Evolutionary conservation across 2,888 invertebrate genomes (phyloP), one percentile per base, ranked within the genome.

Genomic region (Nomada lathburiana): DNA sequence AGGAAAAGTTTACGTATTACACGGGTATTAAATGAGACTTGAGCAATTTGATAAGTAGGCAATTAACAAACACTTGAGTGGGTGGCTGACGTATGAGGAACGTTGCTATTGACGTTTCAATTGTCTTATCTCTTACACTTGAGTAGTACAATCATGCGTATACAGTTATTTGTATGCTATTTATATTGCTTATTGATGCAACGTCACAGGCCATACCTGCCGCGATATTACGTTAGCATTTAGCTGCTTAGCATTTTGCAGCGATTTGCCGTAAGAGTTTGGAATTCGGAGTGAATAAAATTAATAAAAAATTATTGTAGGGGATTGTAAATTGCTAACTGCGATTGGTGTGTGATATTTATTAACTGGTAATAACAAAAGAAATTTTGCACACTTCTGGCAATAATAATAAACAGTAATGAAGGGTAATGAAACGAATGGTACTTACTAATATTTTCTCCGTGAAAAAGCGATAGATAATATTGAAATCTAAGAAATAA

Each of bases 161-260:
- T n/a, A 44, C 20, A 62, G 44, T n/a, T 62, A 62, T 62, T 44
- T 3, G 20, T 20, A 44, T 20, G 62, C 62, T 44, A 63, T 63
- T 63, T 63, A 20, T 44, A 44, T 20, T 63, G 20, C 44, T 63
- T 42, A 60, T 60, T 42, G 62, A 42, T 63, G 44, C 42, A 63
- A 63, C 44, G 62, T 63, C 62, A 63, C 20, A 20, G 44, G 2
- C 62, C 62, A 63, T 63, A 63, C 20, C 13, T 44, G 44, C 11
- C 44, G 44, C 44, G 44, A 16, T 63, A 44, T 63, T 44, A 63
- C 62, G 62, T 63, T 63, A 20, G 20, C 20, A 2, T 20, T 44
- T 44, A n/a, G 62, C 20, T 63, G 44, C 42, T 63, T 44, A 63
- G 62, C 44, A 62, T 62, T 20, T 18, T n/a, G 42, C 2, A 44